Percentiles rank a stretch among this genome's conserved stretches.
These are phyloP conservation scores for Eulemur macaco DNA, from an alignment of 2,113 vertebrate genomes.

Conservation along the genomic window DNA sequence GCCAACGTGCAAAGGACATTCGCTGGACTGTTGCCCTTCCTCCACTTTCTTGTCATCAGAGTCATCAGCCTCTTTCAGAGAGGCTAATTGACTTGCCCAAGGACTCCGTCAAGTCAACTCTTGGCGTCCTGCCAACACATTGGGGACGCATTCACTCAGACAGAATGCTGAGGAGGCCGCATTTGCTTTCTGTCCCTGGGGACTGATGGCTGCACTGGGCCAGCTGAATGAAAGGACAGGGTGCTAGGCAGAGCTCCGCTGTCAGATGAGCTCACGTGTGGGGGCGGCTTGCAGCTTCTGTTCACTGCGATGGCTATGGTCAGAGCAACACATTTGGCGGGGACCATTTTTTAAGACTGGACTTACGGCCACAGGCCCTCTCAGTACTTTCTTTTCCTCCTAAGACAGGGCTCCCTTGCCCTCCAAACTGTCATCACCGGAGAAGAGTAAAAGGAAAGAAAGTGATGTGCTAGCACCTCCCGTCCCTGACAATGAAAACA, in stretches of 20 bases:
- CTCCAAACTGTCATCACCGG: not conserved
- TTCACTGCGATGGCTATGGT: not conserved
- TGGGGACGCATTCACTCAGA: constrained; percentile 1
- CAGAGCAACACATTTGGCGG: not conserved
- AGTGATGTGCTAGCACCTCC: not conserved
- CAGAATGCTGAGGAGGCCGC: not conserved
- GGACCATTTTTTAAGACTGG: not conserved
- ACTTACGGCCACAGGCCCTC: too few relatives aligned
- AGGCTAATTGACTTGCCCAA: constrained; percentile 5
- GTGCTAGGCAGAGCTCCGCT: not conserved
- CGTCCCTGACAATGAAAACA: not conserved
- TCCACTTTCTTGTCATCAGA: not conserved
- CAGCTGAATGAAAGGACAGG: constrained; percentile 45
- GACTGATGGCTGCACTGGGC: constrained; percentile 20
- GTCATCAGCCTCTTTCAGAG: not conserved
- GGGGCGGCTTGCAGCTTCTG: not conserved
- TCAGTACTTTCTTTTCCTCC: not conserved
- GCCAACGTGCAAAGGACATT: not conserved
- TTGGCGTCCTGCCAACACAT: not conserved
- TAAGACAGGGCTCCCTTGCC: not conserved
- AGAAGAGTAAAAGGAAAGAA: not conserved
- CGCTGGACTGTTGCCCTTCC: not conserved
- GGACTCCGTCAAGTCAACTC: not conserved
- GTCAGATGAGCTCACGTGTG: not conserved
- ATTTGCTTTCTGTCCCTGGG: constrained; percentile 38